phyloP scores from a whole-genome alignment of 2,797 vertebrate genomes.

The Myotis pilosus region DNA sequence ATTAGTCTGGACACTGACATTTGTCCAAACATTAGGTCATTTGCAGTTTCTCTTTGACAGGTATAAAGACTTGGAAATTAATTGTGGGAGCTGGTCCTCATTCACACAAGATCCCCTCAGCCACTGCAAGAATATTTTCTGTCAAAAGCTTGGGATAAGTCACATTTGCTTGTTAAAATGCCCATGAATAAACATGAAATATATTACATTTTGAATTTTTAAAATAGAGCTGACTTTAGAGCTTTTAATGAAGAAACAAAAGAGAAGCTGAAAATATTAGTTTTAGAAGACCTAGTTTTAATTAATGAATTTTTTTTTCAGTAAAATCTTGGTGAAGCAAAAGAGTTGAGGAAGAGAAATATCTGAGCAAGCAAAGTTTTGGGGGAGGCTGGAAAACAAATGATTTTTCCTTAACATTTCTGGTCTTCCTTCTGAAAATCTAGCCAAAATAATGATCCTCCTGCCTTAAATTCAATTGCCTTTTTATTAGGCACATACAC shows the following conservation, averaged over 20 bases:
- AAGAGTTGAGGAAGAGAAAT: background rate
- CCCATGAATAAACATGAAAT: background rate
- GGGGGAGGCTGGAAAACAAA: background rate
- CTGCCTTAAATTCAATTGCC: background rate
- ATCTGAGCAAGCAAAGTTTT: background rate
- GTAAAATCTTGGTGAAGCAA: conserved; percentile 12
- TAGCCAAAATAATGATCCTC: background rate
- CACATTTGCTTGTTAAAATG: conserved; percentile 38
- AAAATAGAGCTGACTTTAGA: background rate
- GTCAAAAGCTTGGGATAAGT: conserved; percentile 16
- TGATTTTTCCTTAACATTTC: background rate
- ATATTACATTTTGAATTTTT: conserved; percentile 4
- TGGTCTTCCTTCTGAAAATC: background rate
- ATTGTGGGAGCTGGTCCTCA: background rate
- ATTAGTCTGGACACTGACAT: background rate
- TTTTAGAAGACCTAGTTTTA: conserved; percentile 3
- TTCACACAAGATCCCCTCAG: background rate
- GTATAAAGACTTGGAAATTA: conserved; percentile 30
- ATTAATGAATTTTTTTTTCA: background rate
- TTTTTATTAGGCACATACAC: background rate
- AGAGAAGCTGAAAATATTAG: background rate
- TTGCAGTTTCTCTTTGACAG: conserved; percentile 22
- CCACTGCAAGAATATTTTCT: conserved; percentile 2
- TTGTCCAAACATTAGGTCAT: conserved; percentile 24
- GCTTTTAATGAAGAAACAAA: background rate